phyloP scores from a whole-genome alignment of 2,888 invertebrate genomes.

The Acrobasis consociella region DNA sequence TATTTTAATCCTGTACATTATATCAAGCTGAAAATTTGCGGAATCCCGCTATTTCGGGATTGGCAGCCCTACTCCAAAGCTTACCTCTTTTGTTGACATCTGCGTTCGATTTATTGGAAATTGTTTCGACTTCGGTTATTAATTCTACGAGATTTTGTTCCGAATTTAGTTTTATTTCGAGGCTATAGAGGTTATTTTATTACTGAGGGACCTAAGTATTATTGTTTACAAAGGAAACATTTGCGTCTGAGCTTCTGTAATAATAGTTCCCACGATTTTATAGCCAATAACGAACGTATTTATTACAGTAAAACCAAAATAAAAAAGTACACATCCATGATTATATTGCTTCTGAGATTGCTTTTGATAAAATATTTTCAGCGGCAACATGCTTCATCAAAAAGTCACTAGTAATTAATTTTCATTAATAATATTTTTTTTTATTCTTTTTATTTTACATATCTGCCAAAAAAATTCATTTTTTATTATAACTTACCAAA shows the following conservation, averaged over 20 bases:
- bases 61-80: slow-evolving; percentile 62
- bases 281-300: not conserved
- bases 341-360: too few relatives aligned
- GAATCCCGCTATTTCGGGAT: not conserved
- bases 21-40: too few relatives aligned
- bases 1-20: not conserved
- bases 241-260: slow-evolving; percentile 26
- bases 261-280: slow-evolving; percentile 2
- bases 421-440: too few relatives aligned
- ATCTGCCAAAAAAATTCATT: too few relatives aligned
- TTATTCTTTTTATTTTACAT: too few relatives aligned
- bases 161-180: slow-evolving; percentile 40
- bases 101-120: slow-evolving; percentile 74
- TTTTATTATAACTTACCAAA: too few relatives aligned
- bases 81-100: slow-evolving; percentile 79
- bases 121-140: slow-evolving; percentile 59
- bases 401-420: too few relatives aligned
- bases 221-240: slow-evolving; percentile 36
- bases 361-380: too few relatives aligned
- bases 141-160: slow-evolving; percentile 41
- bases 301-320: too few relatives aligned
- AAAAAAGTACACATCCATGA: too few relatives aligned
- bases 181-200: slow-evolving; percentile 11
- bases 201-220: slow-evolving; percentile 4
- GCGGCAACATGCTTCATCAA: too few relatives aligned